Percentiles rank a stretch among this genome's conserved stretches.
Evolutionary conservation across 2,888 invertebrate genomes (phyloP).

Genomic region (Toxonevra muliebris): DNA sequence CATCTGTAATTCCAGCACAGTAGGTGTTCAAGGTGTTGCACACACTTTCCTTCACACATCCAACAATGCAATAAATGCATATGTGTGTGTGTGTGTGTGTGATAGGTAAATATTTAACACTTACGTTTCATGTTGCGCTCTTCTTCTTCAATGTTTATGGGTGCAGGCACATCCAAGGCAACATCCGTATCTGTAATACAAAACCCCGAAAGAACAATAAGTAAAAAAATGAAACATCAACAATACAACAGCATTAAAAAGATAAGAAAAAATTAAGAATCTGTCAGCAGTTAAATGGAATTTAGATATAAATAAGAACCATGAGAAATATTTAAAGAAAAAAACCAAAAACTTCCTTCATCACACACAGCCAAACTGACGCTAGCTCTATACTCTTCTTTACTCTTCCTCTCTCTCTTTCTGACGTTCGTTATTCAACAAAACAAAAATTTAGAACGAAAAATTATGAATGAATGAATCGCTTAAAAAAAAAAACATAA

Average conservation of each 20-base stretch:
- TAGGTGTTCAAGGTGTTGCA: too few relatives aligned
- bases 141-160: constrained; percentile 73
- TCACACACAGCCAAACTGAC: not conserved
- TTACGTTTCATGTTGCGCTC: constrained; percentile 86
- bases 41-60: not conserved
- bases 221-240: constrained; percentile 14
- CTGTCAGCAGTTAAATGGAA: constrained; percentile 47
- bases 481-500: constrained; percentile 27
- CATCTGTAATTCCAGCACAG: too few relatives aligned
- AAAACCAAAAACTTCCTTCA: constrained; percentile 13
- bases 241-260: constrained; percentile 25
- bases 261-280: constrained; percentile 40
- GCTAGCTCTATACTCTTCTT: not conserved
- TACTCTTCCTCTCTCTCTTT: not conserved
- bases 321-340: constrained; percentile 21
- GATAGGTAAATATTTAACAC: constrained; percentile 51
- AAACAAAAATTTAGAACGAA: constrained; percentile 15
- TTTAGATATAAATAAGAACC: constrained; percentile 38
- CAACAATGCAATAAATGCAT: not conserved
- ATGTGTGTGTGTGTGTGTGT: constrained; percentile 2
- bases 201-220: constrained; percentile 41
- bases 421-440: not conserved
- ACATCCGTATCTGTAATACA: constrained; percentile 76
- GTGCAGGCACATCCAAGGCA: constrained; percentile 76
- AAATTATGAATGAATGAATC: constrained; percentile 33